These are phyloP conservation scores for Pristionchus entomophagus DNA, from an alignment of 2,888 invertebrate species.

Conservation along the genomic window DNA sequence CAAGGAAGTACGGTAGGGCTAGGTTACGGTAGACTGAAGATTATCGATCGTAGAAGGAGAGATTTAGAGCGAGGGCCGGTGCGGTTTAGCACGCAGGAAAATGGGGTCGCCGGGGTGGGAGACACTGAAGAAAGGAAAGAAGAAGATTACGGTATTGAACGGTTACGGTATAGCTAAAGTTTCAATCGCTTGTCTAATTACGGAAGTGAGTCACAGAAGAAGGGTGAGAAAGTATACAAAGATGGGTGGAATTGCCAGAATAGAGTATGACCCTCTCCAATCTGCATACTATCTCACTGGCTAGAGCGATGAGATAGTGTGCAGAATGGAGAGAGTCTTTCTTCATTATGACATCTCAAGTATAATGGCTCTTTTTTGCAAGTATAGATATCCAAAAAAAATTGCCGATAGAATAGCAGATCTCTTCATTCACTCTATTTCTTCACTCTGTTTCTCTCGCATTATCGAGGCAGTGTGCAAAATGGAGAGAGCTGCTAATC, in stretches of 20 bases:
- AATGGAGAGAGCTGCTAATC: too few relatives aligned
- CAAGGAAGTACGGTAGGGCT: too few relatives aligned
- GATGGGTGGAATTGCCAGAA: not conserved
- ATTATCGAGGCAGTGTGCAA: too few relatives aligned
- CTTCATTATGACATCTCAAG: too few relatives aligned
- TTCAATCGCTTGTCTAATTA: too few relatives aligned
- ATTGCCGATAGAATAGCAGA: too few relatives aligned
- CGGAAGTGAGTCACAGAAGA: too few relatives aligned
- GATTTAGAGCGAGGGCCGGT: conserved; percentile 13
- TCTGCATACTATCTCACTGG: not conserved
- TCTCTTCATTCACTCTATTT: too few relatives aligned
- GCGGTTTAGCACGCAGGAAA: conserved; percentile 31
- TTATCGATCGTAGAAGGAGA: not conserved
- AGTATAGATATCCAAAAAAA: too few relatives aligned
- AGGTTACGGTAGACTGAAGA: not conserved
- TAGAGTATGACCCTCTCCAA: not conserved
- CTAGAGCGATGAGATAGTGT: not conserved
- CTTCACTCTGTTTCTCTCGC: too few relatives aligned
- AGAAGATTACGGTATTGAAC: not conserved
- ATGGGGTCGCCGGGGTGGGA: not conserved
- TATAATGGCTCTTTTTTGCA: too few relatives aligned
- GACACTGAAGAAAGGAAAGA: not conserved
- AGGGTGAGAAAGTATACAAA: not conserved
- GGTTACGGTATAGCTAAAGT: too few relatives aligned
- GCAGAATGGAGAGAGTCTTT: not conserved